A percentile compares a stretch with the other conserved stretches of the same genome.
phyloP scores from a whole-genome alignment of 2,113 vertebrate genomes.

The Calypte anna region DNA sequence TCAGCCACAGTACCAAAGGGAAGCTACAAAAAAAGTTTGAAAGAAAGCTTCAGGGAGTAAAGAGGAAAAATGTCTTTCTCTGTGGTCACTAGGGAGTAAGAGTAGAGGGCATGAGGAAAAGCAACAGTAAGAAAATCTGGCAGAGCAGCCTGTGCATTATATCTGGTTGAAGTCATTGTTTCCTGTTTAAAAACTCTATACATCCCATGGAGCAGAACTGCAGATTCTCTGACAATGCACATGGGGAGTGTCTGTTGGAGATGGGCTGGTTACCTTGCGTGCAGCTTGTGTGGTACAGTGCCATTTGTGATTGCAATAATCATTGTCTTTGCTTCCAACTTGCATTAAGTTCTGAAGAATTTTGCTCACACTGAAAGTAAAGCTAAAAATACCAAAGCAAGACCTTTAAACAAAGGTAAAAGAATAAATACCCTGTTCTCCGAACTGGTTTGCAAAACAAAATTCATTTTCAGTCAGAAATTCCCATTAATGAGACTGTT shows the following conservation, averaged over 20 bases:
- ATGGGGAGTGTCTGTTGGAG: not conserved
- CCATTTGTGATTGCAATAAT: not conserved
- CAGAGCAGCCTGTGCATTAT: not conserved
- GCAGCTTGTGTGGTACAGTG: not conserved
- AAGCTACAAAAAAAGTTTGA: not conserved
- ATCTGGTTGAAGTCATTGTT: not conserved
- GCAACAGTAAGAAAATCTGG: not conserved
- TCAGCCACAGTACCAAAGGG: accelerated
- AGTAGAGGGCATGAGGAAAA: not conserved
- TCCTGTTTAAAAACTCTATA: not conserved
- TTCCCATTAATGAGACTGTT: not conserved
- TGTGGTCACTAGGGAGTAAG: not conserved
- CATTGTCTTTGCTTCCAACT: not conserved
- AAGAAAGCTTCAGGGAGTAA: not conserved
- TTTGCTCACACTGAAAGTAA: not conserved
- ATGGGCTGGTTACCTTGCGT: accelerated
- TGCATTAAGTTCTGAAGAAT: not conserved
- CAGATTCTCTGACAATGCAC: not conserved
- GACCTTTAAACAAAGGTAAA: constrained; percentile 16
- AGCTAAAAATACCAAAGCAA: not conserved
- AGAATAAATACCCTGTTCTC: constrained; percentile 9
- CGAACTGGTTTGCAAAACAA: not conserved
- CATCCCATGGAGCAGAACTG: not conserved
- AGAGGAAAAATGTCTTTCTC: not conserved
- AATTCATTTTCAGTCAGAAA: not conserved